Base-by-base conservation (phyloP, 2,888 invertebrate species). In the Dorcus hopei region DNA sequence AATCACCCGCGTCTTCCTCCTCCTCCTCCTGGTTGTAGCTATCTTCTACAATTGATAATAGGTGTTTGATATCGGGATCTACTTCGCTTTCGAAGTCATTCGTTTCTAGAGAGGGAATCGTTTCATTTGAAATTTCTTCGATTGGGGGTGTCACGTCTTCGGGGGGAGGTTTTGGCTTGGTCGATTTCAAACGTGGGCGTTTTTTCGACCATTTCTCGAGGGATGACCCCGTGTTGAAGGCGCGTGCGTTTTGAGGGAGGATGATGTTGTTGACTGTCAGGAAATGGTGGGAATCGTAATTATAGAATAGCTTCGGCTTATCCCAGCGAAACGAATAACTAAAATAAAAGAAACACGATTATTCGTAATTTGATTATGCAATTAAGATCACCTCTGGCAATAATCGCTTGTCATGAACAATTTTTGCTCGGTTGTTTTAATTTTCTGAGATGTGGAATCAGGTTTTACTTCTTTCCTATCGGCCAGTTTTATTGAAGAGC, bases 181-280 rank as follows among this genome's bases (percentile, higher is more conserved):
- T 67, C 0, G 75, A 74, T 65, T 68, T 72, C 39, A 76, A 63
- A 38, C 74, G 69, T 2, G 75, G 72, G 4, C 69, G 66, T 59
- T 77, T 77, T 38, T 72, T 70, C 4, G 72, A 67, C 78, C 77
- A 78, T 60, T 68, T 69, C n/a, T 73, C 69, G 41, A 72, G 57
- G 0, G 76, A 76, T 9, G 70, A 62, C 1, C 76, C 77, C 2
- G 74, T 72, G 57, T 75, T 76, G 51, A 73, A 74, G 14, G 66
- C 59, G 23, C 61, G 53, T 7, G 68, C 41, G 52, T 72, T 57
- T 40, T 71, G 70, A 1, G 77, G 75, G 38, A 75, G 64, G 9
- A 65, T 62, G 43, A 77, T 59, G 48, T 70, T 75, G 16, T 66
- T 71, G 26, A 77, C 68, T 3, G 73, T 58, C 45, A 72, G 54